Percentiles rank a stretch among this genome's conserved stretches.
Conservation (phyloP, 2,888 invertebrate species). For the Cybosia mesomella region DNA sequence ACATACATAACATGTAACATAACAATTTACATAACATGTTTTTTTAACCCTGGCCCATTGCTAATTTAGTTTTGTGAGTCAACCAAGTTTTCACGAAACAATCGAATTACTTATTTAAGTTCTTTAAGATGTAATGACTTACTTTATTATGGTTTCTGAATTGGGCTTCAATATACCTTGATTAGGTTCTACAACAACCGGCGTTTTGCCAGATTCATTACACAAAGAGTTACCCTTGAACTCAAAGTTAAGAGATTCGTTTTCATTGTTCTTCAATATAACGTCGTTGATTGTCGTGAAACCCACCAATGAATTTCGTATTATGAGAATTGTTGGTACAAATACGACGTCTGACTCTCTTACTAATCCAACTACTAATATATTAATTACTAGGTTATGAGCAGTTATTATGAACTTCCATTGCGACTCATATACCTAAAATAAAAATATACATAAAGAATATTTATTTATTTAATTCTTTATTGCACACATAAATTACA, state of each 20-base stretch:
- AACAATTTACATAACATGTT: too few species aligned
- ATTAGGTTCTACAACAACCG: slow-evolving; percentile 82
- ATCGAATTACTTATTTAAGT: neutral
- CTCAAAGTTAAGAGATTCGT: slow-evolving; percentile 80
- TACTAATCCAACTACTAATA: slow-evolving; percentile 89
- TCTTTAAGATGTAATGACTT: slow-evolving; percentile 43
- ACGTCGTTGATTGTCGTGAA: slow-evolving; percentile 77
- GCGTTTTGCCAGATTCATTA: slow-evolving; percentile 84
- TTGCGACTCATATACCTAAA: slow-evolving; percentile 87
- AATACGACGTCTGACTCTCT: slow-evolving; percentile 89
- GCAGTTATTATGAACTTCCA: slow-evolving; percentile 89
- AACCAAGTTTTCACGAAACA: neutral
- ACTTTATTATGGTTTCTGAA: slow-evolving; percentile 84
- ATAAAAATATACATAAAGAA: neutral
- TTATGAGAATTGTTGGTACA: slow-evolving; percentile 85
- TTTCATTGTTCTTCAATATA: slow-evolving; percentile 85
- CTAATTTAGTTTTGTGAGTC: neutral
- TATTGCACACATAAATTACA: too few species aligned
- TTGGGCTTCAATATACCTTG: slow-evolving; percentile 80
- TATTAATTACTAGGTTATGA: slow-evolving; percentile 83
- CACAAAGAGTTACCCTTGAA: slow-evolving; percentile 85
- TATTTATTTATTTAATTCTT: too few species aligned
- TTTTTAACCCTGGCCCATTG: neutral
- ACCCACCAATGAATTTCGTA: slow-evolving; percentile 88
- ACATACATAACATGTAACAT: too few species aligned